Base-by-base conservation (phyloP, 2,888 invertebrate species). In the Uloborus plumipes region DNA sequence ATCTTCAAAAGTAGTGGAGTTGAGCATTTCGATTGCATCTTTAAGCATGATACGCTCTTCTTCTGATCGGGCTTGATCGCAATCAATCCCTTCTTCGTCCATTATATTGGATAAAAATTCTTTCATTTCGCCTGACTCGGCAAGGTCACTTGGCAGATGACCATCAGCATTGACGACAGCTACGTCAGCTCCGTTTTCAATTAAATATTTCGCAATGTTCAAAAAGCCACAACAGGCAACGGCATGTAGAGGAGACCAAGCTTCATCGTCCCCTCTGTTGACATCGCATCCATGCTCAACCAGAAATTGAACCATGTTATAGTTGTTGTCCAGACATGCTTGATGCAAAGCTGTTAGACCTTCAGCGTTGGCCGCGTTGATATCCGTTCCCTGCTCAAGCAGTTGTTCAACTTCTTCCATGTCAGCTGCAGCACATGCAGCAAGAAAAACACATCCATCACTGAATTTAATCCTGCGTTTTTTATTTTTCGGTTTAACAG, bases 291-390 rank as follows among this genome's bases (percentile, higher is more conserved):
- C 96, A 89, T 96, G 93, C 88, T 94, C 94, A 87, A 99, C 95
- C 88, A 99, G 93, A 91, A 98, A 99, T 91, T 98, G 96, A 85
- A 99, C 99, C 97, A 99, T 98, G 88, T 99, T 97, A 88, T 98
- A 91, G 90, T 99, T 98, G 91, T 98, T 97, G 90, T 99, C 99
- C 88, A 99, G 99, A 90, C 99, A 99, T 91, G 99, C 99, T 95
- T 99, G 99, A 91, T 99, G 99, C 85, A 99, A 91, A 80, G 99
- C 99, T 82, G 99, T 99, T 87, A 99, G 92, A 85, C 99, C 99
- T 90, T 99, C 99, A 86, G 98, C 96, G 91, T 99, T 99, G 84
- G 97, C 94, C 85, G 98, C 98, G 91, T 99, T 96, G 89, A 99
- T 98, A 90, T 99, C 97, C 87, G 98, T 98, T 87, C 96, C 96